phyloP scores from a whole-genome alignment of 2,888 invertebrate species.

The Coelinius sp. region DNA sequence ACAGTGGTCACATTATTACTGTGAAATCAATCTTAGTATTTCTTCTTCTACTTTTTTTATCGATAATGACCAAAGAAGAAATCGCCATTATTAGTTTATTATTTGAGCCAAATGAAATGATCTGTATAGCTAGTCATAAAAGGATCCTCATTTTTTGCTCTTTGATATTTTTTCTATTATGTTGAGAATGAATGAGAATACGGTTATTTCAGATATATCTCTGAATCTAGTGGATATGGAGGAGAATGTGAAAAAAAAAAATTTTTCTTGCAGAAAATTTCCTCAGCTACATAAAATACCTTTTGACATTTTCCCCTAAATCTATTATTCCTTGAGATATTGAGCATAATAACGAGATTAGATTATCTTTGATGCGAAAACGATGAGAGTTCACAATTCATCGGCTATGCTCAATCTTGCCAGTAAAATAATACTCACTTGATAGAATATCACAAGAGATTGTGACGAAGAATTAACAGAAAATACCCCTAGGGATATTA shows the following conservation, averaged over 20 bases:
- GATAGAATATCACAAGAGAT: neutral
- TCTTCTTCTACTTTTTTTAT: neutral
- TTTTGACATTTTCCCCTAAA: no score
- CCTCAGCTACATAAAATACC: no score
- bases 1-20: conserved; percentile 12
- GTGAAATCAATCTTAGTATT: neutral
- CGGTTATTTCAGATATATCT: no score
- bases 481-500: neutral
- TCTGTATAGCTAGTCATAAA: conserved; percentile 45
- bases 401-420: conserved; percentile 32
- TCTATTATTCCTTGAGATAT: no score
- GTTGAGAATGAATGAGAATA: neutral
- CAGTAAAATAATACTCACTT: conserved; percentile 33
- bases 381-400: conserved; percentile 2
- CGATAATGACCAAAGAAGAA: neutral
- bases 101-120: neutral
- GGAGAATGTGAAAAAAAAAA: no score
- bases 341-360: neutral
- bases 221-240: no score
- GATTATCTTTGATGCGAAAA: conserved; percentile 6
- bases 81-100: neutral
- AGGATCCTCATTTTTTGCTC: neutral
- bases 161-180: neutral
- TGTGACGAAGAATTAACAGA: no score
- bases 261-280: no score